These are phyloP conservation scores for Rhinogobius similis DNA, from an alignment of 2,113 vertebrate genomes.

Conservation along the genomic window DNA sequence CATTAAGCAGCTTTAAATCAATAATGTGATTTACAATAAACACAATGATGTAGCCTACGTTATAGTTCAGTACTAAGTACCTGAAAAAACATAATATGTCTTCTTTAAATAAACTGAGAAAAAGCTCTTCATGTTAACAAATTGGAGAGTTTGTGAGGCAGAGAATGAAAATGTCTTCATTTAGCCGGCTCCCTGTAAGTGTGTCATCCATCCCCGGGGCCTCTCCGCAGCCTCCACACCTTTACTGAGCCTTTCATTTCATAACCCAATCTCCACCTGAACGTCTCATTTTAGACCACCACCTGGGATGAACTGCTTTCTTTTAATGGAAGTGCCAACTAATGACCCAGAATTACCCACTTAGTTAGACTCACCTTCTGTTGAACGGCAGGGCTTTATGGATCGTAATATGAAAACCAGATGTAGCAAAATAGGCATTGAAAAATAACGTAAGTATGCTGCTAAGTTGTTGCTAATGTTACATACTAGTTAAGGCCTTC, in stretches of 20 bases:
- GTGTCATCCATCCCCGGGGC: slow-evolving; percentile 66
- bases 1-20: too few species aligned
- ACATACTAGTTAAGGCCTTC: too few species aligned
- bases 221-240: slow-evolving; percentile 20
- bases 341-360: slow-evolving; percentile 20
- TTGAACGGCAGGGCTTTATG: slow-evolving; percentile 7
- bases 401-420: slow-evolving; percentile 14
- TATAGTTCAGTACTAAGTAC: too few species aligned
- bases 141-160: slow-evolving; percentile 8
- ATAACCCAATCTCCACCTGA: slow-evolving; percentile 30
- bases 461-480: neutral
- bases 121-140: neutral
- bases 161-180: slow-evolving; percentile 35
- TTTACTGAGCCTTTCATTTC: slow-evolving; percentile 12
- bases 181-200: slow-evolving; percentile 50
- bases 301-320: slow-evolving; percentile 18
- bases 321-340: slow-evolving; percentile 35
- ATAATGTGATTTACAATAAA: too few species aligned
- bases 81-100: too few species aligned
- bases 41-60: too few species aligned
- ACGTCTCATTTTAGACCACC: slow-evolving; percentile 41
- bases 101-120: too few species aligned
- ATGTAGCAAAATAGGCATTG: neutral
- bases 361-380: slow-evolving; percentile 12
- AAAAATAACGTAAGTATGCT: neutral